Evolutionary conservation across 2,113 vertebrate genomes (phyloP), one percentile per base, ranked within the genome.

Genomic region (Mungos mungo): DNA sequence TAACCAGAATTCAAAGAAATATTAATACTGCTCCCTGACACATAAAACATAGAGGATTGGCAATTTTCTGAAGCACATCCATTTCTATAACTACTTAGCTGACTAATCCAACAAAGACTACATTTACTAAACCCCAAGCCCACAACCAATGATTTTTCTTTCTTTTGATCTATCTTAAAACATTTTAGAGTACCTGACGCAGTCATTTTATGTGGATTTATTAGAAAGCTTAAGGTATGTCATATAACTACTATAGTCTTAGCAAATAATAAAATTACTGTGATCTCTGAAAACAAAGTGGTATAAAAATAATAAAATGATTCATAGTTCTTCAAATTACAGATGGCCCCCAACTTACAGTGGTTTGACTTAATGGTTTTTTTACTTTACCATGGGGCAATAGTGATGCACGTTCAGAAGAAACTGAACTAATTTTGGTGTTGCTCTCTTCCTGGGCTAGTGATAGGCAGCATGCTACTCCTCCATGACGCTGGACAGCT

Each of bases 81-180:
- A 79, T 80, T 95, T 95, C 84, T 96, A 35, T 81, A 96, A 97
- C 90, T 77, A 77, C 63, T 88, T 89, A 90, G 60, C 79, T 76
- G 68, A 84, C 50, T 93, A 90, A 95, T 52, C 84, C 76, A 95
- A 76, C 68, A 92, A 94, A 83, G 54, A 15, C 47, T 68, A 88
- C 65, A 35, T 88, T 93, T 90, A 84, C 69, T 81, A 81, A 97
- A 93, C 66, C 92, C 76, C 14, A 90, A 71, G 41, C 23, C 97
- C 63, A 95, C 65, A 88, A 79, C 31, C 79, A 95, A 96, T 27
- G 54, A 50, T 74, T 93, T 92, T 96, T 93, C 69, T 77, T 96
- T 94, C 79, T 93, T 92, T 93, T 68, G 80, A 90, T 77, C 47
- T 31, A 45, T 86, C 69, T 97, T 96, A 96, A 92, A 96, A 93